Conservation (phyloP, 2,888 invertebrate species). For the Rhingia campestris region DNA sequence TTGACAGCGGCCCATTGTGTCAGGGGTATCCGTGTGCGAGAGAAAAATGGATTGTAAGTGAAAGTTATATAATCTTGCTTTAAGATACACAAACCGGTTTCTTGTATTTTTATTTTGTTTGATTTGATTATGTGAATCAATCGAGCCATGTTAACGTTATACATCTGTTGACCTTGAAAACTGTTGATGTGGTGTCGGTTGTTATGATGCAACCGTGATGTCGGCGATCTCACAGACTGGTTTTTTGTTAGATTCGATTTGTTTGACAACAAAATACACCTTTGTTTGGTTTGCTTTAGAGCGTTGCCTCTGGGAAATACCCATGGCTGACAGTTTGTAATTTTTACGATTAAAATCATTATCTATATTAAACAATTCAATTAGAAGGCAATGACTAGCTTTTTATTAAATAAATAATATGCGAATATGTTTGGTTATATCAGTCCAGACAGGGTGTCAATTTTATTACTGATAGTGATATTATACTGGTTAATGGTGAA, state of each 20-base stretch:
- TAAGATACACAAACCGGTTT: constrained; percentile 8
- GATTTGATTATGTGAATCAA: constrained; percentile 35
- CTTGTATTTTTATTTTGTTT: constrained; percentile 24
- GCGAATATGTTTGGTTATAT: too few species aligned
- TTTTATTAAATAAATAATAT: too few species aligned
- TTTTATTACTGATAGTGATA: too few species aligned
- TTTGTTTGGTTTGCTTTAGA: too few species aligned
- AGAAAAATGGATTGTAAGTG: constrained; percentile 85
- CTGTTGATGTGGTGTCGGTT: constrained; percentile 1
- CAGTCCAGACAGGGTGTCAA: too few species aligned
- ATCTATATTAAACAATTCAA: too few species aligned
- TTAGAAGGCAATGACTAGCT: too few species aligned
- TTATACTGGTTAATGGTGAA: too few species aligned
- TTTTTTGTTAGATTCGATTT: not conserved
- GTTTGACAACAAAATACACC: not conserved
- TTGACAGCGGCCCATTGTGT: constrained; percentile 87
- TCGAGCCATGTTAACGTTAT: not conserved
- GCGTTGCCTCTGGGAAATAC: too few species aligned
- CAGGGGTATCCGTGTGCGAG: constrained; percentile 83
- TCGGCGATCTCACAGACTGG: too few species aligned
- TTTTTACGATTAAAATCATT: too few species aligned
- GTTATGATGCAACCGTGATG: constrained; percentile 37
- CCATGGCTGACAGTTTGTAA: too few species aligned
- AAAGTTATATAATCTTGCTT: constrained; percentile 57
- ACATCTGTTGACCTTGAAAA: constrained; percentile 22